Conservation (phyloP, 1,140 invertebrate genomes). For the Drosophila novamexicana region DNA sequence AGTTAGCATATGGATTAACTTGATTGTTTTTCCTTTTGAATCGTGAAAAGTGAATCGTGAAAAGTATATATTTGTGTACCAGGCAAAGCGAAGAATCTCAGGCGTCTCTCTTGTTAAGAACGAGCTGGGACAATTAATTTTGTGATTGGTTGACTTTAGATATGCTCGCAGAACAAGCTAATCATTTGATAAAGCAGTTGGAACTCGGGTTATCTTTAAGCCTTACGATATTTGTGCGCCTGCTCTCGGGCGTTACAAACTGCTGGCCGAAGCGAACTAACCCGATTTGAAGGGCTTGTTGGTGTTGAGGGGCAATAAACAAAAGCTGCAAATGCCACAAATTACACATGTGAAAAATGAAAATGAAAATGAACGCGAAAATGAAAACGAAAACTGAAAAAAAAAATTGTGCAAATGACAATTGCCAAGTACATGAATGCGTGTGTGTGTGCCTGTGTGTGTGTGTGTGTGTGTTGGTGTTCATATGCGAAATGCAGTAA, state of each 20-base stretch:
- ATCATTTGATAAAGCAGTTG: too few relatives aligned
- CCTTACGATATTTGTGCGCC: neutral
- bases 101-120: too few relatives aligned
- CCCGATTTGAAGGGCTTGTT: conserved; percentile 1
- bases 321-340: conserved; percentile 42
- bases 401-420: conserved; percentile 69
- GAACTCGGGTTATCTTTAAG: neutral
- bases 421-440: conserved; percentile 22
- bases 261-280: neutral
- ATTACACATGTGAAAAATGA: conserved; percentile 46
- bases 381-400: conserved; percentile 26
- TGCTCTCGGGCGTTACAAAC: neutral
- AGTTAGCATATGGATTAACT: neutral
- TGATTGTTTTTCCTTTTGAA: too few relatives aligned
- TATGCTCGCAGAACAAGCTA: too few relatives aligned
- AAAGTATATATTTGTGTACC: too few relatives aligned
- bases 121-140: too few relatives aligned
- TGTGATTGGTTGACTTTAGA: too few relatives aligned
- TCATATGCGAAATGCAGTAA: conserved; percentile 58
- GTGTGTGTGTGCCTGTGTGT: conserved; percentile 13
- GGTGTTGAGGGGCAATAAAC: neutral
- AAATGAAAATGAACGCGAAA: conserved; percentile 32
- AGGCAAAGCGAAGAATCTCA: too few relatives aligned
- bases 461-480: conserved; percentile 13
- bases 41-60: too few relatives aligned